Conservation (phyloP, 2,888 invertebrate genomes). For the Xylophagus ater region DNA sequence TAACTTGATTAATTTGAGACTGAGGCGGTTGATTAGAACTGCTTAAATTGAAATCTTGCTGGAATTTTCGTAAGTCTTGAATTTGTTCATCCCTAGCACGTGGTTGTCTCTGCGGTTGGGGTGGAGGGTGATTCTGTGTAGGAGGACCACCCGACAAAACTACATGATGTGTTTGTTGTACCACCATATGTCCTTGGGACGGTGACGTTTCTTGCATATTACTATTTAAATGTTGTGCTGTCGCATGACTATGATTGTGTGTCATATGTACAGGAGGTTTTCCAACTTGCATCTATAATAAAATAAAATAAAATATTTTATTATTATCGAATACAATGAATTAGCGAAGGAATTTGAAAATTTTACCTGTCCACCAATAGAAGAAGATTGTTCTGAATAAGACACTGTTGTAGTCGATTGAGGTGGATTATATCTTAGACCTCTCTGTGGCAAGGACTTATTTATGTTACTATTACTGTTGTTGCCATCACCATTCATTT, state of each 20-base stretch:
- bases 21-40: slow-evolving; percentile 24
- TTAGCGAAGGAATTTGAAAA: too few species aligned
- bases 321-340: not conserved
- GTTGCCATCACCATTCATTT: slow-evolving; percentile 33
- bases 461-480: slow-evolving; percentile 23
- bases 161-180: slow-evolving; percentile 15
- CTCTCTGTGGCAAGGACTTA: slow-evolving; percentile 33
- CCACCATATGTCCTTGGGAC: slow-evolving; percentile 11
- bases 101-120: slow-evolving; percentile 31
- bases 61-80: slow-evolving; percentile 63
- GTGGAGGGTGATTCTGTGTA: slow-evolving; percentile 24
- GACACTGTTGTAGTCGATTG: slow-evolving; percentile 25
- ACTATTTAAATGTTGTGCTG: slow-evolving; percentile 14
- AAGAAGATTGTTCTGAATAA: slow-evolving; percentile 28
- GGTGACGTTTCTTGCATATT: slow-evolving; percentile 20
- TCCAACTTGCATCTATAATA: slow-evolving; percentile 21
- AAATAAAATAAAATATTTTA: slow-evolving; percentile 4
- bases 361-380: slow-evolving; percentile 22
- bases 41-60: slow-evolving; percentile 65
- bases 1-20: slow-evolving; percentile 23
- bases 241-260: slow-evolving; percentile 24
- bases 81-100: slow-evolving; percentile 33
- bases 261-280: slow-evolving; percentile 28
- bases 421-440: slow-evolving; percentile 30
- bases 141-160: slow-evolving; percentile 8